Evolutionary conservation across 2,888 invertebrate species (phyloP), one percentile per base, ranked within the genome.

Genomic region (Lasioglossum lativentre): DNA sequence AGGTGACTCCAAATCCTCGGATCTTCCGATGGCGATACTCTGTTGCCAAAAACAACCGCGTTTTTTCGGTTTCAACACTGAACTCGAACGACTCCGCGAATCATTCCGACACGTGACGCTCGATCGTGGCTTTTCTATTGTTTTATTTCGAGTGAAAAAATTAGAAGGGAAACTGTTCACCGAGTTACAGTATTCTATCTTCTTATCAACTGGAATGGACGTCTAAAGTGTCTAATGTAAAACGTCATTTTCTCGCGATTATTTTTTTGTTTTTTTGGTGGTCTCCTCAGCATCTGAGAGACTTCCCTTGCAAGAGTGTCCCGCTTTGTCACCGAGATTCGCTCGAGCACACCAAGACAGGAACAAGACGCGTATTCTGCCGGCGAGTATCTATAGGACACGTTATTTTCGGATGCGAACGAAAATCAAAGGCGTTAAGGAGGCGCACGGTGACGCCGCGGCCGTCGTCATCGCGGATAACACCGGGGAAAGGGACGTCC

Each of bases 401-500:
- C 80, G 88, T 91, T 91, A 91, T 91, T 91, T 91, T 91, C 83
- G 87, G 91, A 86, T 76, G 56, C 86, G 82, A 87, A 89, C 82
- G 83, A 90, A 88, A 91, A 90, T 90, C 91, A 87, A 89, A 88
- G 83, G 82, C 86, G 71, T 86, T 81, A 89, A 90, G 83, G 85
- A 87, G 88, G 52, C 71, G 75, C 78, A 78, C 86, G 78, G 85
- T 83, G 84, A 82, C 78, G 80, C 79, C n/a, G 88, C 72, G 78
- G 66, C 80, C 79, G 73, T 85, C 87, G 90, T 90, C 87, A 87
- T 87, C 89, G 89, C 80, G 72, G 72, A 73, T 30, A 73, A 75
- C 66, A 85, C 78, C 74, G 79, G 77, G 38, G 68, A 70, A 45
- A 59, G 59, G 47, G 40, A 38, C 59, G 4, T n/a, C 68, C 56